Evolutionary conservation across 2,797 vertebrate genomes (phyloP), one percentile per base, ranked within the genome.

Genomic region (Catostomus latipinnis): DNA sequence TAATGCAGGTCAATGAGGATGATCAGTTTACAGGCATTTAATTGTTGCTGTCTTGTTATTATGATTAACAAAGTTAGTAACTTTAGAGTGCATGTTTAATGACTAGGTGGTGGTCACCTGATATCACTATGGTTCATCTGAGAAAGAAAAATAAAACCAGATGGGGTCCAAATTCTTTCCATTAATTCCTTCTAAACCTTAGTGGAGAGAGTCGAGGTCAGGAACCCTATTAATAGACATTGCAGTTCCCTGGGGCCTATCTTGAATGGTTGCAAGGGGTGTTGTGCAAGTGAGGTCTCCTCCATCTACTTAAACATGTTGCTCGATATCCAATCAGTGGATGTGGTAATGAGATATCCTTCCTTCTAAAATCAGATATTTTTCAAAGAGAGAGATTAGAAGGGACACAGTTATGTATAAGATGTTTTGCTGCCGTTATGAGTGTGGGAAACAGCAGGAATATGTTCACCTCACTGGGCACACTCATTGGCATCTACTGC

Each of bases 361-460:
- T 62, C 0, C 12, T 57, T 57, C 50, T 53, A 65, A 57, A 57
- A 79, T 72, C 60, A 65, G 58, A 79, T 71, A 16, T 49, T 79
- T 72, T 66, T 43, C 67, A 68, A 48, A 76, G 11, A 34, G 65
- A 12, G 9, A 34, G 9, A 10, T 52, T 49, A 53, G 69, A 76
- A 50, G 53, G 74, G 68, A 34, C 9, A 4, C 45, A 54, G 66
- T 80, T 63, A 8, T 52, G 48, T 8, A 0, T 54, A 11, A 62
- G 50, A 69, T 68, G 46, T 12, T 22, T 16, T 46, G 6, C 60
- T 62, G 71, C 45, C 78, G 57, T 75, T 22, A 6, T 3, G 18
- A 60, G 65, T 13, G 46, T 50, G 43, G 18, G n/a, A 73, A 62
- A 61, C 72, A 83, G 81, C 71, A 71, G 77, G 56, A 71, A 61